Evolutionary conservation across 2,113 vertebrate species (phyloP).

Genomic region (Sphyrna mokarran): DNA sequence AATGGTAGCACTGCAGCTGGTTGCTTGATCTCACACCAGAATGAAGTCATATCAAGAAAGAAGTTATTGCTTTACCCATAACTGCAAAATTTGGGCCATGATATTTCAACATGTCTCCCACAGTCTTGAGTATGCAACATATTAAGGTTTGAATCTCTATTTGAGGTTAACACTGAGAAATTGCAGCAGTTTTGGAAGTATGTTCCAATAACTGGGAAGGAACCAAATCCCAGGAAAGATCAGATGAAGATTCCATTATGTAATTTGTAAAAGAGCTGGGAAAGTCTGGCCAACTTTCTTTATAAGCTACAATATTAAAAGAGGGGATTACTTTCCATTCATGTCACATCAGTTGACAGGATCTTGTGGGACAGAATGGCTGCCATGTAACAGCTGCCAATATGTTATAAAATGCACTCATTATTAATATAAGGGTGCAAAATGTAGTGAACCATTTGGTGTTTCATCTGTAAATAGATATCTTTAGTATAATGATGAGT

Average conservation of each 20-base stretch:
- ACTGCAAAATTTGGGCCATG: no score
- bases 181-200: background rate
- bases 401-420: background rate
- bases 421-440: background rate
- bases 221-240: background rate
- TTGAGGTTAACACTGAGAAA: background rate
- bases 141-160: background rate
- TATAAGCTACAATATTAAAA: no score
- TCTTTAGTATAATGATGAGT: no score
- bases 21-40: no score
- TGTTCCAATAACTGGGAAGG: background rate
- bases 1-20: no score
- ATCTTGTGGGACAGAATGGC: background rate
- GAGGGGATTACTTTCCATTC: background rate
- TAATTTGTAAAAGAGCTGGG: no score
- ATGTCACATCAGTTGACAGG: background rate
- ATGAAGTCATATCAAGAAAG: no score
- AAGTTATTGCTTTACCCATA: no score
- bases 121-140: no score
- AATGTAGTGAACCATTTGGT: background rate
- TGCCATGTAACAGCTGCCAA: background rate
- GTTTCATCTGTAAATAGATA: no score
- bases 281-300: background rate
- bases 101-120: no score
- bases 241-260: background rate